Base-by-base conservation (phyloP, 2,797 vertebrate genomes). In the Coilia nasus region DNA sequence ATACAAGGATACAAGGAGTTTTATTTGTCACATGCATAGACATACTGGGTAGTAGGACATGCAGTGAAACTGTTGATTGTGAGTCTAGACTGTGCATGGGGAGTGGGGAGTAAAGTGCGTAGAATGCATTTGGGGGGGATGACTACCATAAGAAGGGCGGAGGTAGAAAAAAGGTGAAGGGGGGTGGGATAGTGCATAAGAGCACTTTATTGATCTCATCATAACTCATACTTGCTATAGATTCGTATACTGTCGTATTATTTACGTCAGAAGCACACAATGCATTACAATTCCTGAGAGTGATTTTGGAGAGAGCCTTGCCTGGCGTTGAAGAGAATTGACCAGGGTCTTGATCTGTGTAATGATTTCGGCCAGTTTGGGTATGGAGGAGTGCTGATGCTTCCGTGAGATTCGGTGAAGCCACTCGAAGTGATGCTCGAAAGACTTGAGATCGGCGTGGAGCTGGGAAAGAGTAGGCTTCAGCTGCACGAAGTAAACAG, bases 351-450 rank as follows among this genome's bases (percentile, higher is more conserved):
- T 95, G 84, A 96, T 94, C 82, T 94, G 93, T 59, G 84, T 91
- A 87, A 96, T 95, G 93, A 96, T 94, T 88, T 96, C 95, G 11
- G 86, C 90, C 86, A 96, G 89, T 84, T 95, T 96, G 81, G 94
- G 93, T 81, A 93, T 86, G 2, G 93, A 90, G 14, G 92, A 91
- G 87, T 95, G 93, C 41, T 95, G 93, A 88, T 96, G 95, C 89
- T 92, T 96, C 90, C 94, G 93, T 46, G 95, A 94, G 31, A 94
- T 92, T 87, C 35, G 92, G 93, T 92, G 96, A 81, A 96, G 92
- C 96, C 96, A 96, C 88, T 95, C 95, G 59, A 96, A 96, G 92
- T 96, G 95, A 88, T 95, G 94, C 92, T 96, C 95, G 11, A 95
- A 96, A 64, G 93, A 91, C 90, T 94, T 95, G 86, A 96, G 92